phyloP scores from a whole-genome alignment of 2,113 vertebrate genomes.

The Chiloscyllium plagiosum region DNA sequence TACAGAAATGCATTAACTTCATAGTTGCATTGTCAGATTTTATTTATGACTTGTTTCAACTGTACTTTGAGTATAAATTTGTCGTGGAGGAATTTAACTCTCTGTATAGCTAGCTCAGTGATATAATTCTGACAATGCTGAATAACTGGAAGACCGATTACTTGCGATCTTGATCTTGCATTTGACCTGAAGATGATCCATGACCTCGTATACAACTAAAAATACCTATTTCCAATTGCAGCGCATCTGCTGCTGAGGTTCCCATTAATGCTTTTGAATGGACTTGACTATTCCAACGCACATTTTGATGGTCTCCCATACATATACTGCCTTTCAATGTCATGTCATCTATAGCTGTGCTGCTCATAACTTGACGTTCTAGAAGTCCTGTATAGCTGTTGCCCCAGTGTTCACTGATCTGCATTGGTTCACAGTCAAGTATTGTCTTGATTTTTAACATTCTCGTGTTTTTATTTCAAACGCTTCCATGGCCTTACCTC shows the following conservation, averaged over 20 bases:
- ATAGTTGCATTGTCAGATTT: background rate
- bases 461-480: too few species aligned
- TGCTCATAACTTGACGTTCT: too few species aligned
- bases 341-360: too few species aligned
- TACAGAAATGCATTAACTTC: background rate
- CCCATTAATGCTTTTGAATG: background rate
- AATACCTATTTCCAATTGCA: background rate
- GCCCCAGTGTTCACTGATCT: too few species aligned
- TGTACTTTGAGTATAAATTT: background rate
- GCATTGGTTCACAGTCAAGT: too few species aligned
- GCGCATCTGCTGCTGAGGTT: background rate
- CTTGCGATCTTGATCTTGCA: background rate
- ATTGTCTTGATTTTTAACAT: too few species aligned
- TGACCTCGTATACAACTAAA: background rate
- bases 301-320: background rate
- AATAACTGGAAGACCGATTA: background rate
- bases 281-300: background rate
- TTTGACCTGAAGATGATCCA: too few species aligned
- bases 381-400: too few species aligned
- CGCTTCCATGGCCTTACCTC: background rate
- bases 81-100: background rate
- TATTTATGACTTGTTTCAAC: background rate
- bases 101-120: background rate
- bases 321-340: background rate
- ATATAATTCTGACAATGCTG: background rate